Evolutionary conservation across 2,113 vertebrate genomes (phyloP).

Genomic region (Catagonus wagneri): DNA sequence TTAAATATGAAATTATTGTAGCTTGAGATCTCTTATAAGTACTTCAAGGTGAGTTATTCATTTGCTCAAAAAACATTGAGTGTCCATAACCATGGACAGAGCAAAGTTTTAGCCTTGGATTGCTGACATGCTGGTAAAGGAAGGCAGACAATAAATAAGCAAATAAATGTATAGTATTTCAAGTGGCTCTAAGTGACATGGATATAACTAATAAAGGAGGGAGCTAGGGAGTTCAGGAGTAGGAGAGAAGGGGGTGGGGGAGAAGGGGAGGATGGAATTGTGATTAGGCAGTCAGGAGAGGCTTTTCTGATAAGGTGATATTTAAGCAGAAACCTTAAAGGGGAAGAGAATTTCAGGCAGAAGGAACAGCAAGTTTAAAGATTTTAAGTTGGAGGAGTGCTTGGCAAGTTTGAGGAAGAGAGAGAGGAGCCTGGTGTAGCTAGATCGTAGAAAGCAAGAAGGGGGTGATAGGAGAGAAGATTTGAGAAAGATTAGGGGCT

Average conservation of each 20-base stretch:
- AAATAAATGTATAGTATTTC: background rate
- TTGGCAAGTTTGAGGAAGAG: background rate
- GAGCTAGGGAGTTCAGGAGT: background rate
- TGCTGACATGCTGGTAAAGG: background rate
- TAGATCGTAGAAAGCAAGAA: background rate
- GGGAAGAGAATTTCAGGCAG: background rate
- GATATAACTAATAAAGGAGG: background rate
- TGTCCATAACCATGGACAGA: background rate
- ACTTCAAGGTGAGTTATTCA: constrained; percentile 33
- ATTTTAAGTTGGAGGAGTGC: background rate
- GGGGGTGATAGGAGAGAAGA: background rate
- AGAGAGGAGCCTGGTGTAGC: background rate
- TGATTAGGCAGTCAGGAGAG: background rate
- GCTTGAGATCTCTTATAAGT: background rate
- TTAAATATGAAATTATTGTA: background rate
- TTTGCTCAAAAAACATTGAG: background rate
- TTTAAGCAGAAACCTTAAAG: constrained; percentile 1
- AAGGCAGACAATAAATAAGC: background rate
- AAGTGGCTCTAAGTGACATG: background rate
- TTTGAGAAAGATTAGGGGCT: background rate
- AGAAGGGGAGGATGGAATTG: background rate
- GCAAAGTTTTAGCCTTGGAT: background rate
- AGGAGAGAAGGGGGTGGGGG: background rate
- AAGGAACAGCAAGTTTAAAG: background rate
- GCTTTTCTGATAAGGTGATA: background rate